Evolutionary conservation across 2,888 invertebrate genomes (phyloP), one percentile per base, ranked within the genome.

Genomic region (Encarsia formosa): DNA sequence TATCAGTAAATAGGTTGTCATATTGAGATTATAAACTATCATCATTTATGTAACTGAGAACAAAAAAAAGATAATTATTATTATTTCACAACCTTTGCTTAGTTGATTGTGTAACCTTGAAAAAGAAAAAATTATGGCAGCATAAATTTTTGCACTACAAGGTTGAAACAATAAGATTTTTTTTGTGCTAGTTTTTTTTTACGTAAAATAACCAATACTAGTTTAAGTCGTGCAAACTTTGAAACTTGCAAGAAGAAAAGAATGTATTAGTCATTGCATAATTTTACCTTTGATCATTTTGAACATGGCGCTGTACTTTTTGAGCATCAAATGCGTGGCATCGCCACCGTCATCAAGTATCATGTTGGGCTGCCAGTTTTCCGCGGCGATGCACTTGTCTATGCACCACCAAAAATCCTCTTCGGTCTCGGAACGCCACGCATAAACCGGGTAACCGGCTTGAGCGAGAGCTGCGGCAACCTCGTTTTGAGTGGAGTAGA

Each of bases 351-450:
- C 96, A 70, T 97, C 97, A 58, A 97, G 77, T 65, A 97, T 95
- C 91, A 97, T 93, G 75, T 98, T 98, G 4, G 97, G 96, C 68
- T 93, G 92, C 97, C 97, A 98, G 65, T 86, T 85, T 61, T 91
- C 89, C 0, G 87, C 83, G 62, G 91, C 91, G 3, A 97, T 87
- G 74, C 96, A 95, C 69, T 90, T 90, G 76, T 97, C 96, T 64
- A 97, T 97, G 71, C 95, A 95, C 96, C 96, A 97, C 97, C 97
- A 97, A 76, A 97, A 97, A 66, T 97, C 97, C 69, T 97, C 96
- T 72, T 97, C 97, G 5, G 92, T 91, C 75, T 97, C 95, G 0
- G 95, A 94, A 49, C 95, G 88, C 97, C 97, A 97, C 11, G 96
- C 93, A 77, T 93, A 97, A 58, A 97, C 85, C 2, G 95, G 85